These are phyloP conservation scores for Crotalus viridis DNA, from an alignment of 2,113 vertebrate genomes.

Conservation along the genomic window DNA sequence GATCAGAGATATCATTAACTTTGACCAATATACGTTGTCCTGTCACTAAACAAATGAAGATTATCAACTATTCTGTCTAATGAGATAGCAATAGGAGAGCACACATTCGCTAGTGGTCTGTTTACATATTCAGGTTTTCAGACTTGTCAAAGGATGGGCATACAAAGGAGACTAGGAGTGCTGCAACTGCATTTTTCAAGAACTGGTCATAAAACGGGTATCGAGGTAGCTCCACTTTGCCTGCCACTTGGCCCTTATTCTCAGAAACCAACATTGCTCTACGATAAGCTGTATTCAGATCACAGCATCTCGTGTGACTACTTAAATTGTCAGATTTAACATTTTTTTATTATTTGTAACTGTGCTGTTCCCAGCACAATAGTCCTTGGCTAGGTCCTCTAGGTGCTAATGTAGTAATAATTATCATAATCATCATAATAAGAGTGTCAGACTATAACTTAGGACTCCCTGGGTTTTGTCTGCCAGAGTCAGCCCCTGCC, in stretches of 20 bases:
- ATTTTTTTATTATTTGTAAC: constrained; percentile 32
- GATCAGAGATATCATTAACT: neutral
- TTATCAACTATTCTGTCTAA: neutral
- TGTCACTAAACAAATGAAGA: neutral
- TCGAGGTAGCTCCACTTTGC: neutral
- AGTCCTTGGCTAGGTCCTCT: constrained; percentile 30
- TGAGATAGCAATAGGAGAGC: neutral
- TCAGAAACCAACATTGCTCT: neutral
- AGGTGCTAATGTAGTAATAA: constrained; percentile 31
- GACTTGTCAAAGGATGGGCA: neutral
- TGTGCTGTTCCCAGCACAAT: constrained; percentile 24
- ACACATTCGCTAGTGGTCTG: neutral
- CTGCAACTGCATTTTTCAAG: neutral
- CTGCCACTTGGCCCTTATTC: neutral
- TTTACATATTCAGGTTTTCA: neutral
- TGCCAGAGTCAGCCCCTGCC: constrained; percentile 38
- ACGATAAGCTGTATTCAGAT: neutral
- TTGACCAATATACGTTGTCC: too few species aligned
- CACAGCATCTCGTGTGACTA: constrained; percentile 5
- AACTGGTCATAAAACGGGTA: neutral
- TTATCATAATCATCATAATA: constrained; percentile 34
- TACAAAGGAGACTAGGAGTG: neutral
- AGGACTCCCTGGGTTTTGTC: constrained; percentile 36
- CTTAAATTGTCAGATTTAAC: constrained; percentile 34
- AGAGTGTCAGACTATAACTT: constrained; percentile 32